Percentiles rank a stretch among this genome's conserved stretches.
phyloP scores from a whole-genome alignment of 2,797 vertebrate genomes.

The Zenarchopterus dispar region DNA sequence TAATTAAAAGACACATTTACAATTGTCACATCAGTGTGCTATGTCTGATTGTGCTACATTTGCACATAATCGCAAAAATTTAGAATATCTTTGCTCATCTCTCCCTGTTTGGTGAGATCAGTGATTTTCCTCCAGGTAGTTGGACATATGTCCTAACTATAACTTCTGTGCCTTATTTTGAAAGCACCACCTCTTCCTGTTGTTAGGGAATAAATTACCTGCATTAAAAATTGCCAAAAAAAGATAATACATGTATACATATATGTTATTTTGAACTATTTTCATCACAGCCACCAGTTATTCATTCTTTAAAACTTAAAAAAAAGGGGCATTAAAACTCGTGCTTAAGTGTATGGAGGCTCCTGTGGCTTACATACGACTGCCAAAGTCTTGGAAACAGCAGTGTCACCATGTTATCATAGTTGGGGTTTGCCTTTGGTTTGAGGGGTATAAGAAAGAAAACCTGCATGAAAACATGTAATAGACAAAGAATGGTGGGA shows the following conservation, averaged over 20 bases:
- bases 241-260: no score
- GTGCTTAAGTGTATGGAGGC: no score
- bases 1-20: conserved; percentile 80
- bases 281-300: no score
- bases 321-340: no score
- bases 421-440: not conserved
- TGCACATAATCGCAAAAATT: conserved; percentile 20
- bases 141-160: not conserved
- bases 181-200: no score
- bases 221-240: no score
- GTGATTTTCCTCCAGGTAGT: not conserved
- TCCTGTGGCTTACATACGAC: not conserved
- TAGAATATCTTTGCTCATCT: conserved; percentile 6
- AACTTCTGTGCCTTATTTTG: no score
- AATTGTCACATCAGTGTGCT: conserved; percentile 51
- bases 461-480: not conserved
- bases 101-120: not conserved
- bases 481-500: not conserved
- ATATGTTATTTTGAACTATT: no score
- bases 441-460: not conserved
- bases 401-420: not conserved
- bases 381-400: not conserved
- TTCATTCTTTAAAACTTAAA: no score
- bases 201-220: no score
- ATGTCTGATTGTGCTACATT: conserved; percentile 73